Conservation (phyloP, 2,113 vertebrate genomes). For the Setophaga petechia region DNA sequence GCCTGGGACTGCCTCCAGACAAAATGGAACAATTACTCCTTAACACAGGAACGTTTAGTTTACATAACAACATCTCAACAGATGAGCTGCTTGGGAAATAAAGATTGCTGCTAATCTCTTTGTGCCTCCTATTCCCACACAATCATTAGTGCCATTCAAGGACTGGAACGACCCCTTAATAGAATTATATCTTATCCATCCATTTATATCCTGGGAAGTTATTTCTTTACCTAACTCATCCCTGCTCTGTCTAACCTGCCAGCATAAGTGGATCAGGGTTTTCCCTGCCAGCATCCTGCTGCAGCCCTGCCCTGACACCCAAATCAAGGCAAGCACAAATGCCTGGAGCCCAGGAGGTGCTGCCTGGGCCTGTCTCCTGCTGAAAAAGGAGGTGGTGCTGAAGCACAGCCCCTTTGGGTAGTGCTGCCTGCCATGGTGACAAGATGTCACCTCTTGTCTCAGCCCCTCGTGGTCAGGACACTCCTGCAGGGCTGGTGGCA, state of each 20-base stretch:
- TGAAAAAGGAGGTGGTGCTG: background rate
- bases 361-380: background rate
- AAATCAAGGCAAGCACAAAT: background rate
- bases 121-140: background rate
- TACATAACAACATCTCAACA: background rate
- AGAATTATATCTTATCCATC: constrained; percentile 2
- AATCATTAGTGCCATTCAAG: background rate
- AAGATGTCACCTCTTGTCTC: background rate
- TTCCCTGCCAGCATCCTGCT: background rate
- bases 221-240: background rate
- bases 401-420: background rate
- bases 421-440: rapidly evolving
- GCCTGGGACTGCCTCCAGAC: background rate
- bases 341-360: rapidly evolving
- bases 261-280: background rate
- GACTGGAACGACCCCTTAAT: background rate
- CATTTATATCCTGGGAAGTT: background rate
- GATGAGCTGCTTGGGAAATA: background rate
- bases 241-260: background rate
- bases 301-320: background rate
- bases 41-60: background rate
- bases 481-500: background rate
- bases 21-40: background rate
- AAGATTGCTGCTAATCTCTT: background rate
- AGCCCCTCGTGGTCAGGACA: background rate